These are phyloP conservation scores for Raphicerus campestris DNA, from an alignment of 2,113 vertebrate species.

Conservation along the genomic window DNA sequence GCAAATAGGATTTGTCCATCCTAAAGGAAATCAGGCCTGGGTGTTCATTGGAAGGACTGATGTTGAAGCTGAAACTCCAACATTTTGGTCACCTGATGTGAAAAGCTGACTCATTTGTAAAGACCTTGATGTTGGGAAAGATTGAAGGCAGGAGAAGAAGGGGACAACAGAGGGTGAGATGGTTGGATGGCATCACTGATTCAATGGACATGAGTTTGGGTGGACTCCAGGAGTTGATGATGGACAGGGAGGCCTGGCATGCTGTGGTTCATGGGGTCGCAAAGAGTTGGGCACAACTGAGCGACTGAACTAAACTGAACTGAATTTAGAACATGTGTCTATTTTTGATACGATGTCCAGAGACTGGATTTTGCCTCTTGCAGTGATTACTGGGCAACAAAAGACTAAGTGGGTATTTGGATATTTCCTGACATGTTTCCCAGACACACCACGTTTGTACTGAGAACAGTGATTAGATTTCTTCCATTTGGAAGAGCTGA, in stretches of 20 bases:
- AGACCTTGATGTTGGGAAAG: background rate
- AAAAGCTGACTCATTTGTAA: background rate
- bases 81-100: background rate
- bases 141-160: background rate
- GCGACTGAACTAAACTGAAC: background rate
- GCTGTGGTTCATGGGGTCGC: background rate
- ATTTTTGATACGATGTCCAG: background rate
- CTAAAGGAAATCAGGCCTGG: background rate
- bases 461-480: conserved; percentile 1
- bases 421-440: conserved; percentile 23
- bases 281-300: background rate
- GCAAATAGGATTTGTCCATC: conserved; percentile 9
- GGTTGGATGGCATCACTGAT: background rate
- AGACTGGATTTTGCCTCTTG: background rate
- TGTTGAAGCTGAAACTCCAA: background rate
- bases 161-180: background rate
- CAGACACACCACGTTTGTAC: background rate
- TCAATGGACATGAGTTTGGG: background rate
- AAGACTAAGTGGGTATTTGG: background rate
- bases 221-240: background rate
- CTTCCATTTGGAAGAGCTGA: background rate
- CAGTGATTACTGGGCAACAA: background rate
- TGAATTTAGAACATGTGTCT: conserved; percentile 13
- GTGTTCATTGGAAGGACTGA: background rate
- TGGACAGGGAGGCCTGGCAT: background rate